Evolutionary conservation across 2,888 invertebrate species (phyloP).

Genomic region (Drosophila neotestacea): DNA sequence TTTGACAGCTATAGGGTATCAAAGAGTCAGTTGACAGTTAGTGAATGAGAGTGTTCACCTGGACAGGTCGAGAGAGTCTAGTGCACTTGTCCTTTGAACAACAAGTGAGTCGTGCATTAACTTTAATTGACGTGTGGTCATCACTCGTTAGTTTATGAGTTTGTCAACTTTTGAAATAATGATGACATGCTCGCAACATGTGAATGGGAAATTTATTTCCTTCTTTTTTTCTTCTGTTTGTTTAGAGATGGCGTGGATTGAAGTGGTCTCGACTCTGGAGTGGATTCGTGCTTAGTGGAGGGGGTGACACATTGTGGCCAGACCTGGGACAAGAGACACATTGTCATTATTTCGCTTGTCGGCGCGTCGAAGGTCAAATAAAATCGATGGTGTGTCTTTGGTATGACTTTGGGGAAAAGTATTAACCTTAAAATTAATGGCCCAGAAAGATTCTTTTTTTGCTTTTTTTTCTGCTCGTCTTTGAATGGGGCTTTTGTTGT

Average conservation of each 20-base stretch:
- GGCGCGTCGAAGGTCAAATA: constrained; percentile 75
- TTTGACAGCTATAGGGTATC: constrained; percentile 12
- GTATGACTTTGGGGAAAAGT: constrained; percentile 63
- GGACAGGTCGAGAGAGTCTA: constrained; percentile 15
- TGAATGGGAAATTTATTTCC: constrained; percentile 42
- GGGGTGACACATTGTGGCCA: constrained; percentile 16
- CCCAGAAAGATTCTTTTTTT: constrained; percentile 66
- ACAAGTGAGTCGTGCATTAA: constrained; percentile 64
- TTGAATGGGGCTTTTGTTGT: constrained; percentile 17
- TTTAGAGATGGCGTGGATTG: constrained; percentile 4
- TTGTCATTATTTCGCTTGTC: constrained; percentile 72
- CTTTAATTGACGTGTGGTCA: constrained; percentile 75
- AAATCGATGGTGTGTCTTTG: constrained; percentile 67
- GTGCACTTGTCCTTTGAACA: constrained; percentile 52
- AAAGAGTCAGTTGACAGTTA: constrained; percentile 1
- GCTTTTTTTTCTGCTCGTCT: neutral
- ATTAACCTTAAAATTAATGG: constrained; percentile 80
- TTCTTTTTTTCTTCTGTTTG: constrained; percentile 10
- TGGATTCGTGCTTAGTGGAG: neutral
- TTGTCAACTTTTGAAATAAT: constrained; percentile 57
- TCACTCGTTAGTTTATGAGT: constrained; percentile 46
- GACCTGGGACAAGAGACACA: constrained; percentile 30
- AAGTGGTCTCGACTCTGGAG: neutral
- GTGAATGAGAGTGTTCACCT: constrained; percentile 6
- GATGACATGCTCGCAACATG: constrained; percentile 55